Conservation (phyloP, 2,888 invertebrate genomes). For the Melanostoma mellinum region DNA sequence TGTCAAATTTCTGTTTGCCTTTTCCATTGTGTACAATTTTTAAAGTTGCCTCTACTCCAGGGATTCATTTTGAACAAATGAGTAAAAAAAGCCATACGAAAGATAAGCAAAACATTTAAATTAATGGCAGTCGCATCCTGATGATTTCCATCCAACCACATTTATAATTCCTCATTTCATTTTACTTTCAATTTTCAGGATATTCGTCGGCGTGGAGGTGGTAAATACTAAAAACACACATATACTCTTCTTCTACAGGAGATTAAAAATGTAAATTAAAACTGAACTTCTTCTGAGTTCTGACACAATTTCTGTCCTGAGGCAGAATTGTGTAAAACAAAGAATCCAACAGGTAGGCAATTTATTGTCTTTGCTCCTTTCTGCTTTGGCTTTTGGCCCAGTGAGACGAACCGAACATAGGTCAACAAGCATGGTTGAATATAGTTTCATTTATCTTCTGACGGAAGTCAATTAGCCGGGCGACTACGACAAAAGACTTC, state of each 20-base stretch:
- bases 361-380: conserved; percentile 40
- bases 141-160: conserved; percentile 21
- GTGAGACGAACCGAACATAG: conserved; percentile 19
- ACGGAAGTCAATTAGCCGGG: conserved; percentile 58
- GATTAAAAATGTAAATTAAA: conserved; percentile 63
- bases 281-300: conserved; percentile 7
- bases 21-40: conserved; percentile 10
- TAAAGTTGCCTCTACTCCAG: neutral
- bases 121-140: conserved; percentile 33
- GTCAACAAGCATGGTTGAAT: conserved; percentile 26
- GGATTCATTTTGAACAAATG: neutral
- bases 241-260: conserved; percentile 40
- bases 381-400: too few relatives aligned
- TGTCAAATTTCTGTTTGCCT: neutral
- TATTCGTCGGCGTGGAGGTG: conserved; percentile 9
- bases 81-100: neutral
- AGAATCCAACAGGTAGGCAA: conserved; percentile 61
- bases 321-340: conserved; percentile 14
- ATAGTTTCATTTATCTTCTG: conserved; percentile 29
- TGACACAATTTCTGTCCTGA: conserved; percentile 9
- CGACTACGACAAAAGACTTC: conserved; percentile 36
- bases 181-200: conserved; percentile 11
- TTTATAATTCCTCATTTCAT: neutral
- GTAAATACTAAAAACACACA: conserved; percentile 5
- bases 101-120: conserved; percentile 31